A percentile compares a stretch with the other conserved stretches of the same genome.
phyloP scores from a whole-genome alignment of 2,797 vertebrate genomes.

The Gorsachius magnificus region DNA sequence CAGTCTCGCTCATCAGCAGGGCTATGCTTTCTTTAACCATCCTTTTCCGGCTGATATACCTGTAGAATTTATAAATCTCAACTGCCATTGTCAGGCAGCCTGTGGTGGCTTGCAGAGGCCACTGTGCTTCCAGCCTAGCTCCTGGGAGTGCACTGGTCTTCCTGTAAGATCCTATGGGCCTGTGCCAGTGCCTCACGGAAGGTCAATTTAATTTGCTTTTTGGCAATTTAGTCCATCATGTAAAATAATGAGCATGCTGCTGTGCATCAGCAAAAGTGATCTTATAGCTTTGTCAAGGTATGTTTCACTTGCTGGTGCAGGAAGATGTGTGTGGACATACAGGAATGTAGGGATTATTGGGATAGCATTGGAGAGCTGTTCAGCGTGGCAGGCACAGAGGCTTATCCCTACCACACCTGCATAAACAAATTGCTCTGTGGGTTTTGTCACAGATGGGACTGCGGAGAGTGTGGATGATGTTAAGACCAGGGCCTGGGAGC shows the following conservation, averaged over 20 bases:
- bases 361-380: not conserved
- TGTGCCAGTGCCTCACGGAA: not conserved
- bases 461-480: not conserved
- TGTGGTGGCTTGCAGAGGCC: not conserved
- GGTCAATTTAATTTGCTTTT: not conserved
- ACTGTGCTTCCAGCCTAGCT: not conserved
- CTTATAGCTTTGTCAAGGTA: not conserved
- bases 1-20: too few species aligned
- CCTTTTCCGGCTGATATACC: too few species aligned
- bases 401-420: not conserved
- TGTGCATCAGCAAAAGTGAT: not conserved
- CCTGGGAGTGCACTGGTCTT: not conserved
- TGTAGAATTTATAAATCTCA: not conserved
- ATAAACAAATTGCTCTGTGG: not conserved
- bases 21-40: too few species aligned
- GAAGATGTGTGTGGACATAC: not conserved
- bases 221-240: not conserved
- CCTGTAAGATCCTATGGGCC: not conserved
- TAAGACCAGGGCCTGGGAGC: not conserved
- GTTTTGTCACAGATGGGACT: not conserved
- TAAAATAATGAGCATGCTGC: not conserved
- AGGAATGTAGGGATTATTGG: not conserved
- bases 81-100: not conserved
- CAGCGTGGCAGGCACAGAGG: not conserved
- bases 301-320: not conserved